phyloP scores from a whole-genome alignment of 2,888 invertebrate genomes.

The Agrenia bidenticulata region DNA sequence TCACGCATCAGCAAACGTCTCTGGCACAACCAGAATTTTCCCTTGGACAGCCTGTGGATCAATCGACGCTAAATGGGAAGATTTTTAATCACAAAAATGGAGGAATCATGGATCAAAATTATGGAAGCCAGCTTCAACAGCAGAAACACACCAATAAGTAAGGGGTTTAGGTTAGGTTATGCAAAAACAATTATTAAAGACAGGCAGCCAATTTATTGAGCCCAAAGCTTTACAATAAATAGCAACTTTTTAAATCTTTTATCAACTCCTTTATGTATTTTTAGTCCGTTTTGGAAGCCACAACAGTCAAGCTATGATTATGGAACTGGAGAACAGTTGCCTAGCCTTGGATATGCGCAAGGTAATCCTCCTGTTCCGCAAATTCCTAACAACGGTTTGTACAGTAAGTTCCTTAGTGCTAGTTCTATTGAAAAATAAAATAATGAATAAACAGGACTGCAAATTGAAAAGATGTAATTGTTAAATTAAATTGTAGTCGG shows the following conservation, averaged over 20 bases:
- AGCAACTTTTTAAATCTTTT: too few species aligned
- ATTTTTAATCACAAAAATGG: conserved; percentile 47
- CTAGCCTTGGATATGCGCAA: conserved; percentile 11
- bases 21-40: conserved; percentile 24
- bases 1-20: not conserved
- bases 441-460: too few species aligned
- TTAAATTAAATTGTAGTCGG: too few species aligned
- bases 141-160: conserved; percentile 22
- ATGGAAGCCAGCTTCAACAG: conserved; percentile 40
- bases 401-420: not conserved
- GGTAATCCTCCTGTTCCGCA: conserved; percentile 19
- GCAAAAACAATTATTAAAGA: not conserved
- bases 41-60: conserved; percentile 10
- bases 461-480: too few species aligned
- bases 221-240: too few species aligned
- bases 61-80: conserved; percentile 12
- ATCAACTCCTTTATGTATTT: too few species aligned
- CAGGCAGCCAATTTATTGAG: too few species aligned
- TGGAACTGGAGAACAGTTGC: conserved; percentile 22
- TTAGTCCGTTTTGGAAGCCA: conserved; percentile 25
- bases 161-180: conserved; percentile 27
- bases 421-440: too few species aligned
- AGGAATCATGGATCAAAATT: conserved; percentile 46
- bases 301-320: conserved; percentile 25
- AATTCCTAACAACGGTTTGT: conserved; percentile 17